These are phyloP conservation scores for Athalia cordata DNA, from an alignment of 2,888 invertebrate species.

Conservation along the genomic window DNA sequence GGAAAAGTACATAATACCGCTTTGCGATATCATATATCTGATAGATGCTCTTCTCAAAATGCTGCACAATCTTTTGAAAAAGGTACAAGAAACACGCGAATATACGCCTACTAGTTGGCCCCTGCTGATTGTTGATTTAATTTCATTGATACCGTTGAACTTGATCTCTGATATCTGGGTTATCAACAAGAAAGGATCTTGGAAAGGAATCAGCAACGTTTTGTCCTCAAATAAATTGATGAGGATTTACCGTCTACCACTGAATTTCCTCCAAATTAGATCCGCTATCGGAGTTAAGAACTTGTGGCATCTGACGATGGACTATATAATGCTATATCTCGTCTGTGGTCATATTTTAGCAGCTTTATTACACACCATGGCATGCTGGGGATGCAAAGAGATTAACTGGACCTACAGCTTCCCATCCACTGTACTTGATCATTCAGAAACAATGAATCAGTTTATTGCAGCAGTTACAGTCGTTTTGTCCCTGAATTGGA, in stretches of 20 bases:
- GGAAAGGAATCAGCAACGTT: background rate
- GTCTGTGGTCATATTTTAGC: slow-evolving; percentile 39
- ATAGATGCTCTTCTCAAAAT: slow-evolving; percentile 14
- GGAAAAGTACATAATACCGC: slow-evolving; percentile 22
- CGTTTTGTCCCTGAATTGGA: slow-evolving; percentile 19
- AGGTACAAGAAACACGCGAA: slow-evolving; percentile 15
- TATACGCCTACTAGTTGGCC: slow-evolving; percentile 27
- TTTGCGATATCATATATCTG: slow-evolving; percentile 25
- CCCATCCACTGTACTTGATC: slow-evolving; percentile 1
- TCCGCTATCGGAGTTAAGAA: slow-evolving; percentile 28
- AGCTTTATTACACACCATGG: slow-evolving; percentile 36
- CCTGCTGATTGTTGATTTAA: slow-evolving; percentile 6
- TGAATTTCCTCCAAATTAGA: slow-evolving; percentile 22
- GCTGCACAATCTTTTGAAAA: slow-evolving; percentile 12
- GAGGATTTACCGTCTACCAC: slow-evolving; percentile 31
- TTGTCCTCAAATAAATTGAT: slow-evolving; percentile 10
- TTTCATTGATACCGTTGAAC: slow-evolving; percentile 27
- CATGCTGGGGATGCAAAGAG: slow-evolving; percentile 32
- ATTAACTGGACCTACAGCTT: slow-evolving; percentile 32
- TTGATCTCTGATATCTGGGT: slow-evolving; percentile 21
- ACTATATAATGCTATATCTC: slow-evolving; percentile 19
- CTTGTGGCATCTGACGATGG: slow-evolving; percentile 19
- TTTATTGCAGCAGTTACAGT: slow-evolving; percentile 34
- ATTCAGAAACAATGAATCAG: slow-evolving; percentile 11
- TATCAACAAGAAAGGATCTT: background rate